Base-by-base conservation (phyloP, 1,140 invertebrate species). In the Tenebrio molitor region DNA sequence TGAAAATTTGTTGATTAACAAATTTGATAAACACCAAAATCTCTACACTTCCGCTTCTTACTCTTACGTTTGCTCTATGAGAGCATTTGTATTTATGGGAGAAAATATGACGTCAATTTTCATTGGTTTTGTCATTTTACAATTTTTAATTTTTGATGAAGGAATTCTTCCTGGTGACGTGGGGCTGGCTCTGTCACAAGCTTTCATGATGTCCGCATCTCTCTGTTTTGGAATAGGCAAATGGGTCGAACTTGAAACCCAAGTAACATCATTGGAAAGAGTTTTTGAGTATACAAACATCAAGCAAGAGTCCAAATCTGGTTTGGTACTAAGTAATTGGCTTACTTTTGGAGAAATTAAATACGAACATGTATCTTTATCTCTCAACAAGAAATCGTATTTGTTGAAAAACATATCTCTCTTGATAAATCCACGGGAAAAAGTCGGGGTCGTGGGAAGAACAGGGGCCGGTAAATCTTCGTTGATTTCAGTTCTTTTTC, bases 381-480 rank as follows among this genome's bases (percentile, higher is more conserved):
- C 85, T 85, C 0, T 79, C 83, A 86, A 86, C 1, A 76, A 85
- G 0, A 86, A 89, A 0, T 86, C 89, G 6, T 86, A 89, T 0
- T 91, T 95, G 1, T 84, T 95, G 0, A 94, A 91, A 79, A 87
- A 91, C 73, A 83, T 0, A 91, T 88, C 72, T 92, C 94, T 42
- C 81, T 76, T 0, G 86, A n/a, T 91, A 19, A 67, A 85, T 14
- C 78, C 88, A 0, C 81, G 78, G 44, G 89, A 91, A 81, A 91
- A 91, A 83, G 85, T 93, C n/a, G 93, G 93, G 4, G 92, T 94
- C 2, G 91, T 94, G 3, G 92, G 94, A 0, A 85, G 92, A 69
- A 95, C 93, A 14, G 94, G 94, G 1, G 91, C 94, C 34, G 95
- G 95, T 6, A 96, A 95, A 78, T 92, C 91, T 0, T 94, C 93